These are phyloP conservation scores for Ptychadena robeensis DNA, from an alignment of 2,797 vertebrate genomes.

Conservation along the genomic window DNA sequence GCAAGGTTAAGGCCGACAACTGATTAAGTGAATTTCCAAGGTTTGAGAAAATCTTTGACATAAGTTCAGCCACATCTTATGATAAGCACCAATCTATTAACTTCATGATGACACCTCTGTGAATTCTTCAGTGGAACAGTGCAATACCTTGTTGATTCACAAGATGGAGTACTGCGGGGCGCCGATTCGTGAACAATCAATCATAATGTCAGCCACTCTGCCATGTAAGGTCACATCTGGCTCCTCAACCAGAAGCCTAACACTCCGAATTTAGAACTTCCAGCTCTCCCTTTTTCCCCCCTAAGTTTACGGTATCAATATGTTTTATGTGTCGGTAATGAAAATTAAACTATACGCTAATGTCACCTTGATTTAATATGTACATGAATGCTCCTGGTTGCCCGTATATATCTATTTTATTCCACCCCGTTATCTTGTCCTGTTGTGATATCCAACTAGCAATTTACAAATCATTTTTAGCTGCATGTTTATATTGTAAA, in stretches of 20 bases:
- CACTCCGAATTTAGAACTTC: constrained; percentile 1
- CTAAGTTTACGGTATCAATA: constrained; percentile 43
- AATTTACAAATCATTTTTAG: constrained; percentile 62
- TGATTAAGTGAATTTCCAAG: constrained; percentile 14
- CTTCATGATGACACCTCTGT: constrained; percentile 18
- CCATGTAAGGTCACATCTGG: constrained; percentile 41
- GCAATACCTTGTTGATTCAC: constrained; percentile 45
- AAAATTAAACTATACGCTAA: constrained; percentile 49
- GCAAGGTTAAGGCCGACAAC: background rate
- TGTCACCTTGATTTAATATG: constrained; percentile 50
- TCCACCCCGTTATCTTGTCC: constrained; percentile 50
- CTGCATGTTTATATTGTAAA: constrained; percentile 55
- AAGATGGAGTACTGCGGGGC: constrained; percentile 40
- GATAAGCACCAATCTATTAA: constrained; percentile 46
- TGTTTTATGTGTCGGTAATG: constrained; percentile 44
- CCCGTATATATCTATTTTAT: constrained; percentile 61
- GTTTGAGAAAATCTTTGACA: constrained; percentile 36
- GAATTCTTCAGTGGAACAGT: constrained; percentile 32
- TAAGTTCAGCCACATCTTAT: constrained; percentile 40
- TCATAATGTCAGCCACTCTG: constrained; percentile 25
- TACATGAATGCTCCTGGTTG: constrained; percentile 51
- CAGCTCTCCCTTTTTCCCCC: constrained; percentile 5
- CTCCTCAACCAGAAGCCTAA: constrained; percentile 9
- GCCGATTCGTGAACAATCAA: constrained; percentile 31
- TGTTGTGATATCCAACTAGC: constrained; percentile 44